A percentile compares a stretch with the other conserved stretches of the same genome.
These are phyloP conservation scores for Drosophila pseudotalamancana DNA, from an alignment of 2,888 invertebrate species.

Conservation along the genomic window DNA sequence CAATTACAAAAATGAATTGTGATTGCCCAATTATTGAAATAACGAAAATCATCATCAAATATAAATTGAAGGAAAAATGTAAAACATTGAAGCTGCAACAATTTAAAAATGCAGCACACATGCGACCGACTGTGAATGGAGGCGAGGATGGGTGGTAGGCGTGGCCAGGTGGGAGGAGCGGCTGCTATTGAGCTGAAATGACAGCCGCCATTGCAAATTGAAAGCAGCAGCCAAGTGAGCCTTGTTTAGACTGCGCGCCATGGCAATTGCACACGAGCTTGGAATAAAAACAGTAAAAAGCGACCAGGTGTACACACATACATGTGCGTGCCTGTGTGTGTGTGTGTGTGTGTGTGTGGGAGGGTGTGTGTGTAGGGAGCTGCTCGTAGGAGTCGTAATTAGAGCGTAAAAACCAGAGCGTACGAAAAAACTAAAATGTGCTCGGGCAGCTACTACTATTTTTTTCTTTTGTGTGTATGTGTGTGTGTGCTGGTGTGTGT, in stretches of 20 bases:
- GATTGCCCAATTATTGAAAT: conserved; percentile 61
- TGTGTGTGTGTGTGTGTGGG: conserved; percentile 5
- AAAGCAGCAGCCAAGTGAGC: conserved; percentile 77
- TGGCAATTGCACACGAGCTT: conserved; percentile 72
- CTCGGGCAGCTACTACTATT: conserved; percentile 74
- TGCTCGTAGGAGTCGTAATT: conserved; percentile 79
- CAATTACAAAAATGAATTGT: conserved; percentile 52
- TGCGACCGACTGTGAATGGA: conserved; percentile 22
- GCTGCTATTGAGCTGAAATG: conserved; percentile 76
- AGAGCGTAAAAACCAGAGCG: conserved; percentile 84
- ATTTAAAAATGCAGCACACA: conserved; percentile 38
- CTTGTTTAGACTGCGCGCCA: conserved; percentile 77
- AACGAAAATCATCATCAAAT: conserved; percentile 15
- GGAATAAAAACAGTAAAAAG: conserved; percentile 51
- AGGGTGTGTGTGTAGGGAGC: conserved; percentile 7
- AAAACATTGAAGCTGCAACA: conserved; percentile 30
- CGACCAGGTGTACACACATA: too few species aligned
- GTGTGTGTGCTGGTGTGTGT: conserved; percentile 4
- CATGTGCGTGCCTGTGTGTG: background rate
- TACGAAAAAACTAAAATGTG: conserved; percentile 77
- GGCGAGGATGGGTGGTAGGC: conserved; percentile 1
- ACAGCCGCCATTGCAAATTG: conserved; percentile 77
- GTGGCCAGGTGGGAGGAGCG: conserved; percentile 9
- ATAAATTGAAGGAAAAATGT: conserved; percentile 33
- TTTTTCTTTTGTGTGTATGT: conserved; percentile 37